phyloP scores from a whole-genome alignment of 2,797 vertebrate genomes.

The Poeciliopsis infans region DNA sequence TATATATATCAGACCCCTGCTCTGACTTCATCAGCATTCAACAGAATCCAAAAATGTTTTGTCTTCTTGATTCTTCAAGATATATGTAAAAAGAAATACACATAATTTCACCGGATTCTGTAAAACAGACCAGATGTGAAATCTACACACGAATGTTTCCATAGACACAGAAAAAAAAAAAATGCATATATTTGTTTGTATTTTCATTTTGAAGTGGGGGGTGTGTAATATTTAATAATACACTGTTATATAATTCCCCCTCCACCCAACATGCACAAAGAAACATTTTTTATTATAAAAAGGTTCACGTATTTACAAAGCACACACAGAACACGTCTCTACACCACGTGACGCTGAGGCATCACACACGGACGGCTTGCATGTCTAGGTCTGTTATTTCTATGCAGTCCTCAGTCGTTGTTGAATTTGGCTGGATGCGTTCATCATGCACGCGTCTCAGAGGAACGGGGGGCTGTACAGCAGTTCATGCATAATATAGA shows the following conservation, averaged over 20 bases:
- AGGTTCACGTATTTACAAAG: slow-evolving; percentile 26
- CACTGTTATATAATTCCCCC: slow-evolving; percentile 41
- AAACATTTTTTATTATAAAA: slow-evolving; percentile 31
- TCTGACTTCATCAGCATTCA: slow-evolving; percentile 24
- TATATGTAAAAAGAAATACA: slow-evolving; percentile 54
- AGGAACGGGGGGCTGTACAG: slow-evolving; percentile 27
- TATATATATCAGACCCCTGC: background rate
- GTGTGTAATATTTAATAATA: slow-evolving; percentile 17
- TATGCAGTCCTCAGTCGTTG: background rate
- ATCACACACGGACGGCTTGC: background rate
- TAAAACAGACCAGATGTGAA: slow-evolving; percentile 26
- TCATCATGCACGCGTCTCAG: slow-evolving; percentile 31
- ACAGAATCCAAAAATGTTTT: slow-evolving; percentile 27
- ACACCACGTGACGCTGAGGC: slow-evolving; percentile 35
- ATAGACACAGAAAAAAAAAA: slow-evolving; percentile 23
- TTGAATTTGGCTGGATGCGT: slow-evolving; percentile 33
- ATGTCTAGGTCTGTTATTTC: slow-evolving; percentile 13
- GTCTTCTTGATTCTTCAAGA: slow-evolving; percentile 23
- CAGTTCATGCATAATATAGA: slow-evolving; percentile 71
- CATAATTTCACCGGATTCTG: slow-evolving; percentile 34
- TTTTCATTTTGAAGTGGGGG: background rate
- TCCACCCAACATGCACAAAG: slow-evolving; percentile 57
- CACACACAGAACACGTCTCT: slow-evolving; percentile 46
- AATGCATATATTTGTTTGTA: slow-evolving; percentile 42
- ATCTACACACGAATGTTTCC: slow-evolving; percentile 39